Percentiles rank a stretch among this genome's conserved stretches.
phyloP scores from a whole-genome alignment of 2,113 vertebrate genomes.

The Papio anubis region DNA sequence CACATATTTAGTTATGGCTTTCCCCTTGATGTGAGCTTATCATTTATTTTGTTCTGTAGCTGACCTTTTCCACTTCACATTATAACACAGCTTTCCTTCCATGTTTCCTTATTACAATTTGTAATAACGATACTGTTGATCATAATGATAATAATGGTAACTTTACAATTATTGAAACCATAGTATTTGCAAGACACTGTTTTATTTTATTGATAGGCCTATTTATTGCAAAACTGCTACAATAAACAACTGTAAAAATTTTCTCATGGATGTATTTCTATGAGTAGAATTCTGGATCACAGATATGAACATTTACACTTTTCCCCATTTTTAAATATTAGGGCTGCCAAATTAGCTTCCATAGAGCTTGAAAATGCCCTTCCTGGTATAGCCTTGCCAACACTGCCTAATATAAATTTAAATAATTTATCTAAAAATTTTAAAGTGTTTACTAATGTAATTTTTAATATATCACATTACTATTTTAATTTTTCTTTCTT shows the following conservation, averaged over 20 bases:
- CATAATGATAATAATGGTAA: too few species aligned
- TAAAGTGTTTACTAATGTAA: neutral
- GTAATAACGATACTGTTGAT: neutral
- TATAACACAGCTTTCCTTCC: neutral
- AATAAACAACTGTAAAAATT: neutral
- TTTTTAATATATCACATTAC: neutral
- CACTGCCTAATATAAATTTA: neutral
- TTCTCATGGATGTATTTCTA: neutral
- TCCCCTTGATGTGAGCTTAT: neutral
- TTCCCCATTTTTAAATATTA: neutral
- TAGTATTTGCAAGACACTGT: neutral
- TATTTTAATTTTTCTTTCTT: neutral
- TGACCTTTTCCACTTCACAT: neutral
- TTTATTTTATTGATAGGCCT: neutral
- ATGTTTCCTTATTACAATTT: neutral
- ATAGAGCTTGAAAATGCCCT: neutral
- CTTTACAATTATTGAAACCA: neutral
- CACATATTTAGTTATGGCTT: neutral
- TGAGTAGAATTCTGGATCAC: neutral
- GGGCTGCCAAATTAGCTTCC: neutral
- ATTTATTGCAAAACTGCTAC: neutral
- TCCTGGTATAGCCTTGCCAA: neutral
- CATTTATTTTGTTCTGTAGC: neutral
- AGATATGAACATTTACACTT: neutral
- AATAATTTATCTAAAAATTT: neutral